Evolutionary conservation across 2,113 vertebrate genomes (phyloP).

Genomic region (Austrofundulus limnaeus): DNA sequence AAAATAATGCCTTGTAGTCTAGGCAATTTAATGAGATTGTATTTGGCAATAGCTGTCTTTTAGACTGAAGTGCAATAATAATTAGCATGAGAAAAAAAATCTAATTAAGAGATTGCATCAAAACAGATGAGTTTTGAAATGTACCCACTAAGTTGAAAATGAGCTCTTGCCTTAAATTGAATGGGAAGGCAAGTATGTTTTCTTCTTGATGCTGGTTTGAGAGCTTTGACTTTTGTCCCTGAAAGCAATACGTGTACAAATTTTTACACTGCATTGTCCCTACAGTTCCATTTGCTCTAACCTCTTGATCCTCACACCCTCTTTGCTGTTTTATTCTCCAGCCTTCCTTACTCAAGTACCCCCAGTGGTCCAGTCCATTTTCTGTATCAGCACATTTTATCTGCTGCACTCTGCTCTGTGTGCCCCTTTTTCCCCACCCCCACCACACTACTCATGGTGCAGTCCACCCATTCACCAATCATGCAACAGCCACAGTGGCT

Average conservation of each 20-base stretch:
- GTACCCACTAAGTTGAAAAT: slow-evolving; percentile 25
- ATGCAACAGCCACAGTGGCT: slow-evolving; percentile 45
- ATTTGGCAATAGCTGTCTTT: slow-evolving; percentile 28
- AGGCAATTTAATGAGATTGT: slow-evolving; percentile 26
- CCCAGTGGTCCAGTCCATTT: slow-evolving; percentile 61
- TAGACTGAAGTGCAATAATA: slow-evolving; percentile 9
- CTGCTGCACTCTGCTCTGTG: slow-evolving; percentile 37
- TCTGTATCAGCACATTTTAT: slow-evolving; percentile 60
- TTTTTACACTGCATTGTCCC: slow-evolving; percentile 17
- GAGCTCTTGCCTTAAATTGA: slow-evolving; percentile 9
- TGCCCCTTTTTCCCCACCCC: not conserved
- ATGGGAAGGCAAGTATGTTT: not conserved
- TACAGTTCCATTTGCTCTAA: slow-evolving; percentile 46
- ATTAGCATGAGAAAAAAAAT: slow-evolving; percentile 37
- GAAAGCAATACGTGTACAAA: slow-evolving; percentile 15
- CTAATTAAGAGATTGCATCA: slow-evolving; percentile 57
- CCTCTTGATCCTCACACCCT: slow-evolving; percentile 43
- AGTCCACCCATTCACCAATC: slow-evolving; percentile 45
- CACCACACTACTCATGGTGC: slow-evolving; percentile 33
- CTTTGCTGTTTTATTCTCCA: slow-evolving; percentile 32
- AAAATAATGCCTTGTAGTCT: slow-evolving; percentile 6
- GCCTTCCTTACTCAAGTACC: slow-evolving; percentile 42
- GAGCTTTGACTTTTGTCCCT: slow-evolving; percentile 32
- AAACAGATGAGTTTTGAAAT: slow-evolving; percentile 47
- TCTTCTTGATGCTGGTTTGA: slow-evolving; percentile 10